These are phyloP conservation scores for Pteruthius melanotis DNA, from an alignment of 2,113 vertebrate genomes.

Conservation along the genomic window DNA sequence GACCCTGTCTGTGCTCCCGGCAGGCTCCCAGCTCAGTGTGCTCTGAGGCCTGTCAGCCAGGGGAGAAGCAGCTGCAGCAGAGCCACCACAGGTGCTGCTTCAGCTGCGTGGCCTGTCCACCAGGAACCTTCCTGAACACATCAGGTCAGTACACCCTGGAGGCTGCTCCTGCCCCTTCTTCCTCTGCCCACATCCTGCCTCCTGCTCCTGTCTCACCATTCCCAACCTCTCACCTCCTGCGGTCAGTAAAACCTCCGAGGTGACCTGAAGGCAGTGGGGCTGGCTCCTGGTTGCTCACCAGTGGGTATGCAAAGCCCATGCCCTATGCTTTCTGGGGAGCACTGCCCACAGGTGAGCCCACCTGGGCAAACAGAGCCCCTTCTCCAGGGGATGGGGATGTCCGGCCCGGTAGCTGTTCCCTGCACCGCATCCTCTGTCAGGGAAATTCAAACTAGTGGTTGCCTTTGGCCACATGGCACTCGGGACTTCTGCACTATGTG, in stretches of 20 bases:
- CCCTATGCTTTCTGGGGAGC: neutral
- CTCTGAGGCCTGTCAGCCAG: conserved; percentile 1
- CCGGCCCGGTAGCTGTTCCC: rapidly evolving
- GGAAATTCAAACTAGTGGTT: neutral
- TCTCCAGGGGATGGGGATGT: neutral
- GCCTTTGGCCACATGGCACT: neutral
- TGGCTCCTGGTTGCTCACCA: neutral
- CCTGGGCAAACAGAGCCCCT: neutral
- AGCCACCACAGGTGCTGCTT: conserved; percentile 79
- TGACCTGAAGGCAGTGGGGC: rapidly evolving
- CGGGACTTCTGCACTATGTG: rapidly evolving
- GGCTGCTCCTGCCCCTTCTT: neutral
- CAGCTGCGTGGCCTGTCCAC: conserved; percentile 67
- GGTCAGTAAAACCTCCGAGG: neutral
- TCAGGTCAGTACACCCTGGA: conserved; percentile 60
- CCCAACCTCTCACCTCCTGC: neutral
- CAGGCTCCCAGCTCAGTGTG: conserved; percentile 67
- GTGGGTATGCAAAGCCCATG: neutral
- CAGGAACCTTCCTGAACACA: conserved; percentile 76
- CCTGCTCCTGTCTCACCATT: neutral
- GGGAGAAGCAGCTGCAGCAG: conserved; percentile 27
- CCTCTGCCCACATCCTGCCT: neutral
- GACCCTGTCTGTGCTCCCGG: neutral
- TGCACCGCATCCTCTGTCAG: neutral
- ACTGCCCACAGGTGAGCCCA: neutral